These are phyloP conservation scores for Pristionchus japonicus DNA, from an alignment of 2,888 invertebrate genomes.

Conservation along the genomic window DNA sequence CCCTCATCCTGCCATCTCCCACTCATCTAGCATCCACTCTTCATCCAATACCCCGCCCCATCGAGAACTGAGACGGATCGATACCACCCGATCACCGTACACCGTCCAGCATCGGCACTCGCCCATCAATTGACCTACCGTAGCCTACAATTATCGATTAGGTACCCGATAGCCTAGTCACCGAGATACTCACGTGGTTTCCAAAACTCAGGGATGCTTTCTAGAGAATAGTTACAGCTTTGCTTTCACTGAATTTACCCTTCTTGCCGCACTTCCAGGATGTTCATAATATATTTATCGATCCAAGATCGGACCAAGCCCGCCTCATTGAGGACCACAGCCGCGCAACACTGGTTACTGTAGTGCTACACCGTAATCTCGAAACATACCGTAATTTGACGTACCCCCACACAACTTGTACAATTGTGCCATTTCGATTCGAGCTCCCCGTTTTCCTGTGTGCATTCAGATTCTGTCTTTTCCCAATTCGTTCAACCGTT, in stretches of 20 bases:
- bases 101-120: slow-evolving; percentile 21
- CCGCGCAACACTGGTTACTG: neutral
- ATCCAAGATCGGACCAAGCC: slow-evolving; percentile 37
- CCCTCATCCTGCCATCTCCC: too few species aligned
- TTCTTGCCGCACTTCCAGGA: slow-evolving; percentile 6
- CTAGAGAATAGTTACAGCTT: neutral
- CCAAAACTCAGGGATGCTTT: slow-evolving; percentile 3
- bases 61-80: neutral
- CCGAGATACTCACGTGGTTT: neutral
- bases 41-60: neutral
- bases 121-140: slow-evolving; percentile 25
- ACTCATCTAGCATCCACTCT: neutral
- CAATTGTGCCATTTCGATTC: slow-evolving; percentile 38
- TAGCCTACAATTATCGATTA: neutral
- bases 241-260: neutral
- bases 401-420: neutral
- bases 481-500: neutral
- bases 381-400: slow-evolving; percentile 18
- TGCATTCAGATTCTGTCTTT: slow-evolving; percentile 25
- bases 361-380: slow-evolving; percentile 24
- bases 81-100: slow-evolving; percentile 33
- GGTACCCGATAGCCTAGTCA: slow-evolving; percentile 22
- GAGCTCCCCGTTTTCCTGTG: slow-evolving; percentile 5
- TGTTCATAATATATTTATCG: slow-evolving; percentile 38
- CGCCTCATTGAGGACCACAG: slow-evolving; percentile 1